Evolutionary conservation across 2,797 vertebrate species (phyloP), one percentile per base, ranked within the genome.

Genomic region (Natrix natrix): DNA sequence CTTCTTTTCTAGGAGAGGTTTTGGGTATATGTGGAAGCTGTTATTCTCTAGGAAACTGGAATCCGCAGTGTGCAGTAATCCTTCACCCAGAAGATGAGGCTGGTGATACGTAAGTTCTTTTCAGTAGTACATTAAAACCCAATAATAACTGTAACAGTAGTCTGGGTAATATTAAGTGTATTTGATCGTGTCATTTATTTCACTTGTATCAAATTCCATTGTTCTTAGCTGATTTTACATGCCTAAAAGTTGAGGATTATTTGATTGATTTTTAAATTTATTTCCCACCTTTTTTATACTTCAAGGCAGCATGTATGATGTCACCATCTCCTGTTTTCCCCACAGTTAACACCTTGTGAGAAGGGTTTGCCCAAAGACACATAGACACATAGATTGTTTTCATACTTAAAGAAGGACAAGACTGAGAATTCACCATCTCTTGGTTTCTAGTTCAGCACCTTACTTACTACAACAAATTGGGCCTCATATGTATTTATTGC

Each of bases 11-110:
- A 99, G 99, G 99, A 93, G 99, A 99, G 95, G 97, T 99, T 94
- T 98, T 99, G 20, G 99, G 99, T 48, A 97, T 99, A 94, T 99
- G 99, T 2, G 99, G 99, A 57, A 98, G 97, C 97, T 99, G 98
- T 97, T 98, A 98, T 95, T 94, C 98, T 91, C 97, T 99, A 93
- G 99, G 99, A 92, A 97, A 94, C 92, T 99, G 99, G 99, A 98
- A 97, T 96, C 98, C 98, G 86, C 98, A 98, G 61, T 98, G 95
- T 94, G 99, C 99, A 4, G 97, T 99, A 91, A 95, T 97, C 69
- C 97, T 99, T 61, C 96, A 98, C 37, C 97, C 96, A 24, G 94
- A 96, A 43, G 96, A 93, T 4, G 95, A 96, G 59, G 90, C 95
- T 56, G 96, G 94, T 0, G 98, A 97, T 93, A 87, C 63, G 98